Evolutionary conservation across 2,888 invertebrate species (phyloP), one percentile per base, ranked within the genome.

Genomic region (Synanthedon vespiformis): DNA sequence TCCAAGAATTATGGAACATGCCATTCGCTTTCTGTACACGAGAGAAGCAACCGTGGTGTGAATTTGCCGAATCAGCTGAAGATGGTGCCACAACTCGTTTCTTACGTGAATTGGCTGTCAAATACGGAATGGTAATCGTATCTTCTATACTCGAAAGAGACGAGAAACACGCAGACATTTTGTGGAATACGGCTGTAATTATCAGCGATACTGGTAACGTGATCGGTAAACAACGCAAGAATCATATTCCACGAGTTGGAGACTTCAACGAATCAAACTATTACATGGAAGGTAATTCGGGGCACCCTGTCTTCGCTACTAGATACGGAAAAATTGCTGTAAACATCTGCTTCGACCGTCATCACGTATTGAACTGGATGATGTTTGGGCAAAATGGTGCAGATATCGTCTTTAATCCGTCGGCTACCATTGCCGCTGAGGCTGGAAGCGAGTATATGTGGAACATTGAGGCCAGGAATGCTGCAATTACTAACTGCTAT

Each of bases 201-300:
- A 95, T 99, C 60, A 95, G 95, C 55, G 94, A 95, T 64, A 91
- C 91, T 53, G 99, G 99, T 0, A 90, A 90, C 52, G 93, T 96
- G 16, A 83, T 99, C 61, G 99, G 99, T n/a, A 98, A 97, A 78
- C 95, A 97, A 57, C 90, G 99, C 48, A 99, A 99, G 82, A 99
- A 99, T 82, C 99, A 99, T 74, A 99, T 99, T 67, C 99, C 99
- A 0, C 89, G 99, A 58, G 95, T 98, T 2, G 98, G 98, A 0
- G 99, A 99, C 80, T 99, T 99, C 80, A 99, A 99, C 74, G 99
- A 99, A 85, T 97, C 98, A 0, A 98, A 97, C 51, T 99, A 99
- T 75, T 99, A 99, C 79, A 92, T 94, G 90, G 98, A 98, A 81
- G 97, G 99, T 1, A 93, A 95, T 67, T 94, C 97, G 0, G 99